A percentile compares a stretch with the other conserved stretches of the same genome.
Evolutionary conservation across 2,797 vertebrate genomes (phyloP).

Genomic region (Myotis pilosus): DNA sequence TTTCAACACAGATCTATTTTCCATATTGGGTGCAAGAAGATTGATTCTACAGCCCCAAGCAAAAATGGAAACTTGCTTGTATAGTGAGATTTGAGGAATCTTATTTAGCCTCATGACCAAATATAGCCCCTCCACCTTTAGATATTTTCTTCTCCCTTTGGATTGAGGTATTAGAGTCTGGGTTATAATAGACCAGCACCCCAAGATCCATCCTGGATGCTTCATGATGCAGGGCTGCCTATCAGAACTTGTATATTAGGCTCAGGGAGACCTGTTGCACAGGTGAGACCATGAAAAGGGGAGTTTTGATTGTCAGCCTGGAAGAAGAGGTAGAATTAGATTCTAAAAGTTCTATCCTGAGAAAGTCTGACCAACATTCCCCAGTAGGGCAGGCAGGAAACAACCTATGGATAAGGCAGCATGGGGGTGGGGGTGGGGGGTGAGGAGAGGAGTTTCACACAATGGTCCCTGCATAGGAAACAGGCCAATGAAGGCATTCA

Average conservation of each 20-base stretch:
- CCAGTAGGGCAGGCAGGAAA: neutral
- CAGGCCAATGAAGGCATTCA: neutral
- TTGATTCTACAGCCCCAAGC: neutral
- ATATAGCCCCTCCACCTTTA: neutral
- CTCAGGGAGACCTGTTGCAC: neutral
- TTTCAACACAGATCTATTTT: neutral
- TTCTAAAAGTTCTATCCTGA: neutral
- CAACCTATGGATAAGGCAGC: neutral
- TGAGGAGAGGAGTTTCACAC: neutral
- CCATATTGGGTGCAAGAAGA: neutral
- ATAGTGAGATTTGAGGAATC: neutral
- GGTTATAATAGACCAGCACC: neutral
- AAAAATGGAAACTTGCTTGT: neutral
- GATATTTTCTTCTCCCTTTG: neutral
- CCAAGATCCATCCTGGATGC: neutral
- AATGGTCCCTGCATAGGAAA: neutral
- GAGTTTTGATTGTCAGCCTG: neutral
- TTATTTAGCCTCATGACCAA: neutral
- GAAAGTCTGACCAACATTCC: neutral
- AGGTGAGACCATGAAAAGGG: neutral
- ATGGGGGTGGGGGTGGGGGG: fast-evolving
- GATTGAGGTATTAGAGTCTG: neutral
- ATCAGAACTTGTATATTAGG: neutral
- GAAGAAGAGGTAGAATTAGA: neutral
- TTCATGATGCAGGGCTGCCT: neutral